A percentile compares a stretch with the other conserved stretches of the same genome.
Conservation (phyloP, 2,888 invertebrate genomes). For the Allolobophora icterica region DNA sequence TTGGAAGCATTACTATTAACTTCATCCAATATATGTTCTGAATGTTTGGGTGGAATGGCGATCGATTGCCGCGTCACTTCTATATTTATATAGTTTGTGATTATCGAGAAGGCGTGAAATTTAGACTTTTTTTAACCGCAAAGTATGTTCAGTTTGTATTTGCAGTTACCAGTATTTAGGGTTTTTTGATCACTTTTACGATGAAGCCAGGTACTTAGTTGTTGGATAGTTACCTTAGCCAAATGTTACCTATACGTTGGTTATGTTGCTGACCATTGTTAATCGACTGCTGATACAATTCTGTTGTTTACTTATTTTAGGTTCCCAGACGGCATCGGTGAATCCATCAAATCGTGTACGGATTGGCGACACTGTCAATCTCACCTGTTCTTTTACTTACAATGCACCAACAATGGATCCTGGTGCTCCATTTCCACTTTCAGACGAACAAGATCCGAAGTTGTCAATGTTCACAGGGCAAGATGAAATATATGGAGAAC, state of each 20-base stretch:
- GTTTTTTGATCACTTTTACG: too few relatives aligned
- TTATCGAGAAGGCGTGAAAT: not conserved
- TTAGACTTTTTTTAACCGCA: too few relatives aligned
- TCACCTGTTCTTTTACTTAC: not conserved
- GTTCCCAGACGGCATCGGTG: not conserved
- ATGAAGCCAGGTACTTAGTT: too few relatives aligned
- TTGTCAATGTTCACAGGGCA: not conserved
- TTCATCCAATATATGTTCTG: not conserved
- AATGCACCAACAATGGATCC: not conserved
- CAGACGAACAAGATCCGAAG: not conserved
- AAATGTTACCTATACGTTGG: too few relatives aligned
- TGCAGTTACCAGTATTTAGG: too few relatives aligned
- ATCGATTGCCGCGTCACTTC: not conserved
- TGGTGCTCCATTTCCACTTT: not conserved
- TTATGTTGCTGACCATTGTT: too few relatives aligned
- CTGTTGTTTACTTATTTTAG: not conserved
- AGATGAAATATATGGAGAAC: not conserved
- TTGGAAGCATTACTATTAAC: too few relatives aligned
- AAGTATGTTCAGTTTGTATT: too few relatives aligned
- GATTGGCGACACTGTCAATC: not conserved
- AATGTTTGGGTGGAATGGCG: not conserved
- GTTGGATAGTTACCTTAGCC: too few relatives aligned
- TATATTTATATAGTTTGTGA: not conserved
- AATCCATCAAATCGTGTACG: not conserved
- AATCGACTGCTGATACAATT: too few relatives aligned